phyloP scores from a whole-genome alignment of 2,888 invertebrate genomes.

The Microctonus hyperodae region DNA sequence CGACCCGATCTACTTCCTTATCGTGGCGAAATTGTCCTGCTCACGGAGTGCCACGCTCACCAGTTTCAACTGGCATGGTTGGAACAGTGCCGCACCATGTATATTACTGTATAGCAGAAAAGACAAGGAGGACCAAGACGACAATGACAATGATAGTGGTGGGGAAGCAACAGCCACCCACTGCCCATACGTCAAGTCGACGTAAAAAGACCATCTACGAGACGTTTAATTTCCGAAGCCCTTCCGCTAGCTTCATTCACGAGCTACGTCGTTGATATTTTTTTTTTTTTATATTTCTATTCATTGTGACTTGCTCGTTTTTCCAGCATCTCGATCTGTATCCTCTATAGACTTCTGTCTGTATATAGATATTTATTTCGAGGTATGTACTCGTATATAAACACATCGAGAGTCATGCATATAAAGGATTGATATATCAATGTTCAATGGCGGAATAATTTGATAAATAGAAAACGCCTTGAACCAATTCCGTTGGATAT shows the following conservation, averaged over 20 bases:
- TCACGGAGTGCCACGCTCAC: constrained; percentile 51
- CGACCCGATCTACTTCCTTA: constrained; percentile 60
- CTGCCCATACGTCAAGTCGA: constrained; percentile 58
- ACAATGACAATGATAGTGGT: constrained; percentile 29
- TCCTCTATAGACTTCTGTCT: constrained; percentile 17
- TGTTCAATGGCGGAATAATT: neutral
- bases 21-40: constrained; percentile 60
- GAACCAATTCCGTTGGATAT: constrained; percentile 42
- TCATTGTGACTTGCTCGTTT: constrained; percentile 22
- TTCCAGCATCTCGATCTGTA: neutral
- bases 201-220: constrained; percentile 57
- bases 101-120: constrained; percentile 23
- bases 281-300: constrained; percentile 11
- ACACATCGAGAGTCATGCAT: too few species aligned
- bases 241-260: constrained; percentile 62
- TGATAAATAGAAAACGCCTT: constrained; percentile 33
- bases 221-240: constrained; percentile 64
- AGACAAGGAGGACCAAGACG: constrained; percentile 33
- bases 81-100: constrained; percentile 26
- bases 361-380: too few species aligned
- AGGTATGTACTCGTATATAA: too few species aligned
- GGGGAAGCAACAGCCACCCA: constrained; percentile 41
- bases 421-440: too few species aligned
- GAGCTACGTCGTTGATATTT: constrained; percentile 40
- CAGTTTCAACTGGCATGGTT: constrained; percentile 32